Evolutionary conservation across 2,888 invertebrate genomes (phyloP), one percentile per base, ranked within the genome.

Genomic region (Diloba caeruleocephala): DNA sequence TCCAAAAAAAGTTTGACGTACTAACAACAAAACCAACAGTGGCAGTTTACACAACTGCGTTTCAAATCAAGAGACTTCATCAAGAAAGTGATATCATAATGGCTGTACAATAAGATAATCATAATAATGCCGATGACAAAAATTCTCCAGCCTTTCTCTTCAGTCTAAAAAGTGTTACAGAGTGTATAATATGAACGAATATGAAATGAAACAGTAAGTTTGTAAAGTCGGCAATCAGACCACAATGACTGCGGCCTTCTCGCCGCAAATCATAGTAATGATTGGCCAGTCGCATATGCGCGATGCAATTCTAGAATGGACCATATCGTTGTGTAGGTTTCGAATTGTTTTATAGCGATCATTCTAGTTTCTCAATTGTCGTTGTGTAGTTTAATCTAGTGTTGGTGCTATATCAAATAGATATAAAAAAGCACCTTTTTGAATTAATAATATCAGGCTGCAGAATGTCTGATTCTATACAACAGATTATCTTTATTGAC

Each of bases 191-290:
- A 52, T 28, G 46, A 36, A 52, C 38, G 54, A 65, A 67, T 72
- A 67, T 56, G 55, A 63, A 76, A 69, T 66, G 70, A 73, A 74
- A 77, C 60, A 70, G 60, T 65, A 61, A 69, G 64, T 75, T 59
- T 65, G 71, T 63, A 58, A 69, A 71, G 54, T 66, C 60, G 55
- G 65, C 71, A 60, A 73, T 71, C 56, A 64, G 54, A 67, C 64
- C 63, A 72, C 71, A 71, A 66, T 67, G 64, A 67, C 61, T 58
- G 55, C 56, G 66, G 41, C 19, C 43, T n/a, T n/a, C n/a, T 69
- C 64, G 69, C 76, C 60, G 66, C 74, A 76, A 78, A 78, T 78
- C 71, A 77, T 65, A 69, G 71, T 73, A 78, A 74, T 79, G 59
- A 71, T 65, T 54, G 37, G 23, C 19, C 37, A 53, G 49, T 45